Evolutionary conservation across 2,888 invertebrate species (phyloP), one percentile per base, ranked within the genome.

Genomic region (Parthenolecanium corni): DNA sequence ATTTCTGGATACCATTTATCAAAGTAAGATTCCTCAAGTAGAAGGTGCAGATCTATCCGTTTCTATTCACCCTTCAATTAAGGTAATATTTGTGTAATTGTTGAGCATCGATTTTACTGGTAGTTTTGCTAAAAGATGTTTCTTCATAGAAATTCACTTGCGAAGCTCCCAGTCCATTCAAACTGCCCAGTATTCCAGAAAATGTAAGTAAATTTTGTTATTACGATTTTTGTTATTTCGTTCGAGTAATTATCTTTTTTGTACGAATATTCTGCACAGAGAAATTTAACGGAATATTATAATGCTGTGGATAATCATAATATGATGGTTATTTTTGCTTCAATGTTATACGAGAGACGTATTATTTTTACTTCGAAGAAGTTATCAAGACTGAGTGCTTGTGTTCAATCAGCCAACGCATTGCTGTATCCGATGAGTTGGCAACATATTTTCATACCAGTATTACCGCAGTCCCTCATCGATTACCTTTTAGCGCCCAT

Each of bases 391-490:
- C 77, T 98, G 53, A 93, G 93, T 54, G 91, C 96, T 0, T 89
- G 90, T 71, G 89, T 90, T 24, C 93, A 95, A 74, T 95, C 95
- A 14, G 91, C 94, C 18, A 92, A 93, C 73, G 84, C 89, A 66
- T 84, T 97, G 52, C 82, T 98, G 46, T 96, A 94, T 75, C 97
- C 97, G 1, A 95, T 98, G 94, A 86, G 87, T 68, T 97, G 97
- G 97, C 96, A 97, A 76, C 95, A 96, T 71, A 91, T 97, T 72
- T 97, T 90, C 74, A 95, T 97, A 75, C 96, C 96, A 58, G 87
- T 97, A 18, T 62, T 67, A 40, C 95, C 96, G 21, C 81, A 84
- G 73, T 83, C 87, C 71, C 80, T 96, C 66, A 84, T 88, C 68
- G 96, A 95, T 75, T 91, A 91, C 74, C 76, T 93, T 68, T 78